Conservation (phyloP, 37 sponge, comb jelly and placozoan genomes). For the Aphrocallistes beatrix region DNA sequence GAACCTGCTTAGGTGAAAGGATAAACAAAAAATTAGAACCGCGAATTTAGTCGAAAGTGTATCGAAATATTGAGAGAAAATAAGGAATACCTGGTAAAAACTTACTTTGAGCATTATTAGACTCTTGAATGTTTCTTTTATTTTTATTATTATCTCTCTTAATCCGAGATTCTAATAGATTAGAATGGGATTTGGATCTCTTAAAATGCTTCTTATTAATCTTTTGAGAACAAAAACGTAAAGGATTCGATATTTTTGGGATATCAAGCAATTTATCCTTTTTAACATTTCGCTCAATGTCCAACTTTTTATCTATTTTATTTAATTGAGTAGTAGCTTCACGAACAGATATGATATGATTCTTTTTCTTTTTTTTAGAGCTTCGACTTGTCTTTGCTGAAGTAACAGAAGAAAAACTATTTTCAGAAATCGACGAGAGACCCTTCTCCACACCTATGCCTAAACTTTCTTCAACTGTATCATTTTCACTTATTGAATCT, state of each 20-base stretch:
- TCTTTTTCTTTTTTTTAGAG: not conserved
- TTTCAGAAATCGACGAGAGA: not conserved
- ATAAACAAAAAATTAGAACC: no score
- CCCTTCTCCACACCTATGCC: not conserved
- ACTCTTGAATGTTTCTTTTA: not conserved
- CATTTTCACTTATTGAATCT: slow-evolving; percentile 1
- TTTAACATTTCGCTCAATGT: not conserved
- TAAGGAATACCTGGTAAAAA: no score
- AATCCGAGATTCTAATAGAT: not conserved
- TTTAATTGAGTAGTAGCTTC: not conserved
- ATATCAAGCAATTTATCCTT: not conserved
- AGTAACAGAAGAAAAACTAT: slow-evolving; percentile 3
- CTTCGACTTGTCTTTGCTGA: not conserved
- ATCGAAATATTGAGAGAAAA: no score
- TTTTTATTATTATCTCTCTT: not conserved
- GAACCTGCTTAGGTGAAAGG: no score
- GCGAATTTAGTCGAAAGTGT: no score
- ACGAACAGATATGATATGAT: not conserved
- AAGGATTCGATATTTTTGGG: not conserved
- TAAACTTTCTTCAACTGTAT: not conserved
- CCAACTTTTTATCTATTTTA: not conserved
- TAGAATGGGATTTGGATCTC: not conserved
- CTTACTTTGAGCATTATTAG: no score
- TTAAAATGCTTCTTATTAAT: not conserved
- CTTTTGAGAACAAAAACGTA: not conserved